phyloP scores from a whole-genome alignment of 2,113 vertebrate genomes.

The Brachypteracias leptosomus region DNA sequence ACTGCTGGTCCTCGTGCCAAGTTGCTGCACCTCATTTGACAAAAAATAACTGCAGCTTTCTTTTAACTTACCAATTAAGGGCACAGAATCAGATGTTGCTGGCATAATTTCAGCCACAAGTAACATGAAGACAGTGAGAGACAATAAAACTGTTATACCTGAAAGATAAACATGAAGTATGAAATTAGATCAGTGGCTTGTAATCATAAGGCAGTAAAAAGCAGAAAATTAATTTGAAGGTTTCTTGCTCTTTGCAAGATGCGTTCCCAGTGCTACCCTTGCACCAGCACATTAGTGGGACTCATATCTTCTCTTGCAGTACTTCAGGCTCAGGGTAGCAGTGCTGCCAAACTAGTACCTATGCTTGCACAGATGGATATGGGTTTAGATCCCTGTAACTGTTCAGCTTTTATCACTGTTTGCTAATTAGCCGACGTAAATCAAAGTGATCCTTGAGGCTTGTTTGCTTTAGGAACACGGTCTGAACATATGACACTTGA shows the following conservation, averaged over 20 bases:
- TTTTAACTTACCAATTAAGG: conserved; percentile 89
- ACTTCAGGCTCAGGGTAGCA: background rate
- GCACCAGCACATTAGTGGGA: accelerated
- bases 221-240: background rate
- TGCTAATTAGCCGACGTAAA: background rate
- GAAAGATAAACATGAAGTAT: conserved; percentile 31
- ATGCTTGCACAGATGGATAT: accelerated
- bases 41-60: background rate
- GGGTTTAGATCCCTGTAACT: background rate
- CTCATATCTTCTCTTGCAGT: background rate
- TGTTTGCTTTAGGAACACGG: background rate
- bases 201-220: background rate
- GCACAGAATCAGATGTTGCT: conserved; percentile 93
- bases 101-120: conserved; percentile 96
- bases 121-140: conserved; percentile 95
- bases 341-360: background rate
- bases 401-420: background rate
- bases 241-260: background rate
- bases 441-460: background rate
- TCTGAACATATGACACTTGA: background rate
- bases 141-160: conserved; percentile 96
- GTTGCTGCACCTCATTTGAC: background rate
- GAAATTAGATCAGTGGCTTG: background rate
- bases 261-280: background rate
- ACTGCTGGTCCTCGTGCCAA: background rate